These are phyloP conservation scores for Pinctada fucata DNA, from an alignment of 2,888 invertebrate genomes.

Conservation along the genomic window DNA sequence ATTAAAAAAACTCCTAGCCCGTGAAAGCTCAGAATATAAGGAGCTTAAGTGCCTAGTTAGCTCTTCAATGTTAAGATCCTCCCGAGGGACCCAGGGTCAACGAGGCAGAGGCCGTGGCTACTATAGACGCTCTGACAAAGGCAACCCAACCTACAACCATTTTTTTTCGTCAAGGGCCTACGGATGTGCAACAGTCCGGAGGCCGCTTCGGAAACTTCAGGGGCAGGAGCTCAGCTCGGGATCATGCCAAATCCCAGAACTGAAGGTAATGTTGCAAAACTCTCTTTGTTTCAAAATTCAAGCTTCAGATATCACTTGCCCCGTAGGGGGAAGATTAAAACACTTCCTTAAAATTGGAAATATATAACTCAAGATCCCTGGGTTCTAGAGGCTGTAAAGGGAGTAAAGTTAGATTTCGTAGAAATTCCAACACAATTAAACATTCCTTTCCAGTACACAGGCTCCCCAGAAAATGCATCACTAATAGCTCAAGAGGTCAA, in stretches of 20 bases:
- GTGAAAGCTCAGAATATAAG: neutral
- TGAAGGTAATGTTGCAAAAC: neutral
- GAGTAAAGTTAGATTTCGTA: too few species aligned
- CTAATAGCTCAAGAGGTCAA: too few species aligned
- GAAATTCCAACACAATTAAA: too few species aligned
- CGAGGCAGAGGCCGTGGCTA: conserved; percentile 2
- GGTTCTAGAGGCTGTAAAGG: too few species aligned
- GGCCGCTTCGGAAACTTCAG: neutral
- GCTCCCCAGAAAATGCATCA: too few species aligned
- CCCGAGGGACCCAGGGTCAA: neutral
- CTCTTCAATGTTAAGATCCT: neutral
- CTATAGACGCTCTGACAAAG: conserved; percentile 1
- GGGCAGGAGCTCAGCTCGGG: neutral
- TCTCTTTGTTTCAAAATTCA: neutral
- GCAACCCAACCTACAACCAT: neutral
- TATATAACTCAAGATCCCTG: too few species aligned
- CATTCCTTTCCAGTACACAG: too few species aligned
- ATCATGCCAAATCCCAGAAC: neutral
- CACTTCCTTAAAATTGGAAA: too few species aligned
- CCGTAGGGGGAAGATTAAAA: neutral
- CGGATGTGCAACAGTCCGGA: neutral
- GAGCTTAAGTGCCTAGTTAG: neutral
- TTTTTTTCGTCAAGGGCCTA: neutral
- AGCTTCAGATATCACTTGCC: neutral
- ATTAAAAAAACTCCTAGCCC: conserved; percentile 9